A percentile compares a stretch with the other conserved stretches of the same genome.
phyloP scores from a whole-genome alignment of 2,888 invertebrate species.

The Drosophila dives region DNA sequence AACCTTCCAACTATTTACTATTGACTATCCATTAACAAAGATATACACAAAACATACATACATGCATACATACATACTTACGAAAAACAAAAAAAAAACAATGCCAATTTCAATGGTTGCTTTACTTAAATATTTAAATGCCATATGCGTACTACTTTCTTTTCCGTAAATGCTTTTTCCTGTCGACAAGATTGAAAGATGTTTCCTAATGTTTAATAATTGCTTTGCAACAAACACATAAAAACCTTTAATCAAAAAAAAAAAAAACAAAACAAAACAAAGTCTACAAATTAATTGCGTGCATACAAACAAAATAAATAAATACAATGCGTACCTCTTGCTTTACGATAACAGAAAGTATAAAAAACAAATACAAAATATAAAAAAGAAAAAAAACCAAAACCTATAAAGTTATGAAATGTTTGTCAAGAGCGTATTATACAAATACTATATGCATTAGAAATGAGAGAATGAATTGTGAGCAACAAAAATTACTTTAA shows the following conservation, averaged over 20 bases:
- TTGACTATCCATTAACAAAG: slow-evolving; percentile 31
- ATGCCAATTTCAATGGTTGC: slow-evolving; percentile 27
- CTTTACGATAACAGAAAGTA: slow-evolving; percentile 70
- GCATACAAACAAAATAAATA: slow-evolving; percentile 52
- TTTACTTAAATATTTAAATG: slow-evolving; percentile 30
- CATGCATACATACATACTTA: slow-evolving; percentile 10
- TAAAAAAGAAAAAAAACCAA: slow-evolving; percentile 37
- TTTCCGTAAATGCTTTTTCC: slow-evolving; percentile 57
- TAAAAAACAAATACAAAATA: slow-evolving; percentile 51
- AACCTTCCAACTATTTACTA: slow-evolving; percentile 53
- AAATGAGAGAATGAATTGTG: slow-evolving; percentile 52
- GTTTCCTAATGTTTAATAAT: slow-evolving; percentile 72
- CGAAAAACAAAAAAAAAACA: not conserved
- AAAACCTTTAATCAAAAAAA: slow-evolving; percentile 32
- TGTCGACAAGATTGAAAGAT: slow-evolving; percentile 41
- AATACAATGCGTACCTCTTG: slow-evolving; percentile 82
- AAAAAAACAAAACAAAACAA: slow-evolving; percentile 24
- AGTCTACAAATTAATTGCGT: slow-evolving; percentile 41
- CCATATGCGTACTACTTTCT: slow-evolving; percentile 31
- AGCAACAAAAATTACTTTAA: slow-evolving; percentile 69
- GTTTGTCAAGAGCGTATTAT: slow-evolving; percentile 43
- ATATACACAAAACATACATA: slow-evolving; percentile 23
- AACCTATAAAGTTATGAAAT: slow-evolving; percentile 36
- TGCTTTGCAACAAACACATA: slow-evolving; percentile 66
- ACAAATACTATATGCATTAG: slow-evolving; percentile 24